These are phyloP conservation scores for Spheniscus mendiculus DNA, from an alignment of 2,113 vertebrate genomes.

Conservation along the genomic window DNA sequence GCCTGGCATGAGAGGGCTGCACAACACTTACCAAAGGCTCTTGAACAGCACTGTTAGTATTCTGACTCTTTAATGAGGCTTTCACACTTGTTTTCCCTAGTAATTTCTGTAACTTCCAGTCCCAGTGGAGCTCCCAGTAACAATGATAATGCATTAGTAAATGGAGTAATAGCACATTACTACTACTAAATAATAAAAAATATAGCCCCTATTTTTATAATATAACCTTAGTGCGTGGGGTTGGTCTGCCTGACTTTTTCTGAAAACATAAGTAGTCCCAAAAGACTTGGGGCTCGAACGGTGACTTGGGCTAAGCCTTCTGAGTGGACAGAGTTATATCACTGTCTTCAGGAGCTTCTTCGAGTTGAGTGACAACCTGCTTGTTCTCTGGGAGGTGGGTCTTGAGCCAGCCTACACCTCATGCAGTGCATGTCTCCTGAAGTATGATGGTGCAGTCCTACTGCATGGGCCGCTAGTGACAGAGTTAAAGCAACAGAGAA, in stretches of 20 bases:
- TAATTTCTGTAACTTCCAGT: neutral
- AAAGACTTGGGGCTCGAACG: neutral
- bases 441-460: too few species aligned
- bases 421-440: rapidly evolving
- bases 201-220: neutral
- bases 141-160: neutral
- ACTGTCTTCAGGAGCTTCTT: neutral
- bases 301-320: neutral
- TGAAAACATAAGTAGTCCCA: neutral
- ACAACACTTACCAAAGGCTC: neutral
- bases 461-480: neutral
- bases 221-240: neutral
- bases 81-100: neutral
- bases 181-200: neutral
- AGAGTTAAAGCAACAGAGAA: neutral
- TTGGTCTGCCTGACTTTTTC: neutral
- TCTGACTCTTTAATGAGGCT: neutral
- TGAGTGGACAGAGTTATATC: neutral
- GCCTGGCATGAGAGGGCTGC: neutral
- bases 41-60: neutral
- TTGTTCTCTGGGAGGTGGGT: neutral
- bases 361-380: neutral
- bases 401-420: neutral
- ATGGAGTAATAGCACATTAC: neutral
- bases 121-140: neutral